Conservation (phyloP, 2,888 invertebrate species). For the Phorcus lineatus region DNA sequence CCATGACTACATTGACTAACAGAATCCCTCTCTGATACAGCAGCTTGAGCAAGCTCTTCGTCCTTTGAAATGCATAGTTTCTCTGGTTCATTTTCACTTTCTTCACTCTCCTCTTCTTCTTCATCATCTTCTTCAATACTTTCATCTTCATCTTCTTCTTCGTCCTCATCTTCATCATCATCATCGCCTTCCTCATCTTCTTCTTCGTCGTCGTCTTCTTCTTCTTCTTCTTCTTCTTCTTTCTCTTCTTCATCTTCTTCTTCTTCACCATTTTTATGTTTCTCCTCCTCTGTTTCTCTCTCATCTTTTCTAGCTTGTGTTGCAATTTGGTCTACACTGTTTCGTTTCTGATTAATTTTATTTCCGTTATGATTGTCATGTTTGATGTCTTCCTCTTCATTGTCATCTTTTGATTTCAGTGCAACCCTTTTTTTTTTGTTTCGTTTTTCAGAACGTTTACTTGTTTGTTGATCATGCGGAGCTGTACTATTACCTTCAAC, state of each 20-base stretch:
- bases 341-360: too few relatives aligned
- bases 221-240: background rate
- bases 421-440: too few relatives aligned
- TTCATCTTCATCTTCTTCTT: background rate
- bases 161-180: background rate
- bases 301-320: background rate
- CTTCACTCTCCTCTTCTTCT: background rate
- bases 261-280: background rate
- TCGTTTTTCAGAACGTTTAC: too few relatives aligned
- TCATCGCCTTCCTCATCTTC: background rate
- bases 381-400: too few relatives aligned
- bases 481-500: background rate
- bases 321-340: background rate
- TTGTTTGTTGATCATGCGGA: background rate
- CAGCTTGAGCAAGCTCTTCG: background rate
- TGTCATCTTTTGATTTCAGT: too few relatives aligned
- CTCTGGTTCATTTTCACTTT: background rate
- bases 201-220: background rate
- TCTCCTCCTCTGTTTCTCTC: background rate
- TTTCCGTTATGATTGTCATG: too few relatives aligned
- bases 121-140: background rate
- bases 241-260: background rate
- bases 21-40: conserved; percentile 14
- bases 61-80: background rate
- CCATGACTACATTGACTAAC: conserved; percentile 4